Base-by-base conservation (phyloP, 2,113 vertebrate species). In the Hippoglossus stenolepis region DNA sequence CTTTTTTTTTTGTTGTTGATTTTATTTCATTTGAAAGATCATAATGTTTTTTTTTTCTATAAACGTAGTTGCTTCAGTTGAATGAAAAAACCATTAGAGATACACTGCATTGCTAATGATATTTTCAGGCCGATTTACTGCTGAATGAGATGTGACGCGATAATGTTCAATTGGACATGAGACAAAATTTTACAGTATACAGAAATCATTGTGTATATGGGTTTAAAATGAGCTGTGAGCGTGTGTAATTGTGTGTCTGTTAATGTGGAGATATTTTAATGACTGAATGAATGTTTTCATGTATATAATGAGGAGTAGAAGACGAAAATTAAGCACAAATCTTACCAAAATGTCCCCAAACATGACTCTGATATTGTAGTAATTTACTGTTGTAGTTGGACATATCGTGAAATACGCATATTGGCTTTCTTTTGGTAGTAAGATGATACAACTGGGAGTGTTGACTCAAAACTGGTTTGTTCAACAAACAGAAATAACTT, bases 21-120 rank as follows among this genome's bases (percentile, higher is more conserved):
- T 74, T 86, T 49, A 58, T 83, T 70, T 89, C 60, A 71, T 75
- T 91, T 87, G 58, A 56, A 88, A 78, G 24, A 67, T 73, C 38
- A 38, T 67, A 54, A 20, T 77, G n/a, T 1, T 47, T 72, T 53
- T 64, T 77, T 86, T 66, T 86, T 56, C 31, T 70, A 49, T 7
- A 67, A 61, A 65, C 0, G 31, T 77, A 59, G 62, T 80, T 75
- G 23, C 31, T 76, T 84, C 63, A 60, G 65, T 90, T 84, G 58
- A 79, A 79, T 75, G 59, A 80, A 73, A 83, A 75, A 58, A 72
- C 63, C 59, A 54, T 89, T 91, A 83, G 90, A 91, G 84, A 89
- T 88, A 86, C 86, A 88, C 85, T 92, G 91, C 89, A 66, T 75
- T 84, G 77, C 80, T 83, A 66, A 87, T 76, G 23, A 87, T 73